These are phyloP conservation scores for Notechis scutatus DNA, from an alignment of 2,113 vertebrate species.

Conservation along the genomic window DNA sequence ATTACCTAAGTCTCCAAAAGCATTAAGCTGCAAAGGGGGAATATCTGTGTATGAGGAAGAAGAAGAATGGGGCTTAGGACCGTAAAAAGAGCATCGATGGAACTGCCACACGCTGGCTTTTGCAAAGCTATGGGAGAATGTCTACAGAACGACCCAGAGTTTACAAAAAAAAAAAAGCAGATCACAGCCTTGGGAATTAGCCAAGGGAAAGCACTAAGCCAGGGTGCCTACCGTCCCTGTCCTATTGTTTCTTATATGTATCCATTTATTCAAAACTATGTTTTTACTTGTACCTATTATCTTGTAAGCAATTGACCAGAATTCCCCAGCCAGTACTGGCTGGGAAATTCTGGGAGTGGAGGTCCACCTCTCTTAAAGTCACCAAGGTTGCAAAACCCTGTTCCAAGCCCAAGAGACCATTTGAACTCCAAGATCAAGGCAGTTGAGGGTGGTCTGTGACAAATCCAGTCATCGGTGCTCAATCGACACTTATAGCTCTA, in stretches of 20 bases:
- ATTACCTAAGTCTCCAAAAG: neutral
- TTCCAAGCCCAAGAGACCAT: neutral
- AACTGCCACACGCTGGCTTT: neutral
- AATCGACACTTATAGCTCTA: accelerated
- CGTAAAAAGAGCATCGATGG: neutral
- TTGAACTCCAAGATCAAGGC: neutral
- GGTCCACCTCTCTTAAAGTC: neutral
- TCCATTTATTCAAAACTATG: too few species aligned
- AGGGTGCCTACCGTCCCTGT: too few species aligned
- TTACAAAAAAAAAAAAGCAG: neutral
- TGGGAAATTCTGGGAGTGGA: neutral
- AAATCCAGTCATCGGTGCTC: neutral
- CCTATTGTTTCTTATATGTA: too few species aligned
- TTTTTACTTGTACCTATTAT: too few species aligned
- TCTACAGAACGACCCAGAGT: neutral
- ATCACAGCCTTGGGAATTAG: too few species aligned
- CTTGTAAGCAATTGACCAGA: neutral
- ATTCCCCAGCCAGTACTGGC: neutral
- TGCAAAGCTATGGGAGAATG: neutral
- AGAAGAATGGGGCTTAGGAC: neutral
- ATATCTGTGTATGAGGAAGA: neutral
- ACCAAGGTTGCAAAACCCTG: neutral
- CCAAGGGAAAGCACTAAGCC: neutral
- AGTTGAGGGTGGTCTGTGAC: neutral
- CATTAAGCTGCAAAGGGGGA: neutral